Evolutionary conservation across 2,797 vertebrate genomes (phyloP), one percentile per base, ranked within the genome.

Genomic region (Pantherophis vulpinus): DNA sequence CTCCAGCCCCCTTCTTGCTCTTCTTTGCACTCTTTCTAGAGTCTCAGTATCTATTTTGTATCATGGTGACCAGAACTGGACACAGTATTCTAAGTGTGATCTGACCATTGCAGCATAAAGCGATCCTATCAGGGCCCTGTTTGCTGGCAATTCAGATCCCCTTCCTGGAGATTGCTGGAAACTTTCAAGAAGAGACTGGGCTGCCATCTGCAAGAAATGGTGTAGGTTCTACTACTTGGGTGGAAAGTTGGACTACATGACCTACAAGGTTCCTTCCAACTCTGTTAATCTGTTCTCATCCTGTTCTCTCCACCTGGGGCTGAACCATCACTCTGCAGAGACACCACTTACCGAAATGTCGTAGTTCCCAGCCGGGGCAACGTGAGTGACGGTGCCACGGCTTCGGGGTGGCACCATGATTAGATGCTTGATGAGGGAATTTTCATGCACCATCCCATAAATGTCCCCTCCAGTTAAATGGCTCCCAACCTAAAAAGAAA

Each of bases 401-500:
- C 94, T 96, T 42, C 94, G 91, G 0, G 97, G 97, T 0, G 97
- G 97, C n/a, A 97, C 96, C 97, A 97, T 97, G 14, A 97, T 91
- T 61, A 94, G 94, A 63, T 97, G 97, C 88, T 94, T 96, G 90
- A 97, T 95, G 16, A 97, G 96, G 0, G 97, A 97, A 89, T 97
- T 97, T 95, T 97, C 97, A 0, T 51, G 27, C 37, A 97, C 97
- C 8, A 83, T 5, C 2, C 96, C 97, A 3, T 97, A 97, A 42
- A 97, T 90, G 63, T 97, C 97, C 0, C 97, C 97, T 0, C 97
- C 97, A 0, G 97, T 97, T 29, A 97, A 37, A 10, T 97, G 97
- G 60, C 97, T 97, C 11, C 97, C 97, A 0, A 96, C 94, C 97
- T 97, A 91, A 13, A 2, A 0, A 6, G 0, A 37, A 6, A 18